phyloP scores from a whole-genome alignment of 2,113 vertebrate genomes.

The Benitochromis conjunctus region DNA sequence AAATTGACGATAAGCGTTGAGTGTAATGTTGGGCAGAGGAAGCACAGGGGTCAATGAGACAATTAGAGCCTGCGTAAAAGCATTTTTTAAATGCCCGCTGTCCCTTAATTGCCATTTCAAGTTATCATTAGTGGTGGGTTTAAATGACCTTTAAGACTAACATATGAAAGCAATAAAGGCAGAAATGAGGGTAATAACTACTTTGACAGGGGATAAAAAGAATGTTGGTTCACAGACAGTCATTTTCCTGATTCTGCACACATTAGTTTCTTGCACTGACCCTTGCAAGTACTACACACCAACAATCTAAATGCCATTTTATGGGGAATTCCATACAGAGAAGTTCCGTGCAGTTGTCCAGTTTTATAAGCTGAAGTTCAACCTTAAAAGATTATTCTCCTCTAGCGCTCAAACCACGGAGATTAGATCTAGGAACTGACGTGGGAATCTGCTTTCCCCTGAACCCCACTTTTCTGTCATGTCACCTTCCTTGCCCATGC shows the following conservation, averaged over 20 bases:
- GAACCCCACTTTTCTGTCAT: background rate
- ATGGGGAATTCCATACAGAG: background rate
- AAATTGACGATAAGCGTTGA: conserved; percentile 10
- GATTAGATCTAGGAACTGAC: background rate
- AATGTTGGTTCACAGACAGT: background rate
- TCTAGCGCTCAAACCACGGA: background rate
- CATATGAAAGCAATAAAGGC: conserved; percentile 30
- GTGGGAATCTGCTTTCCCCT: background rate
- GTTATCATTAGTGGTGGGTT: conserved; percentile 18
- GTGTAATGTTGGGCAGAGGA: background rate
- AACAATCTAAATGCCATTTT: background rate
- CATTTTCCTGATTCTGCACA: background rate
- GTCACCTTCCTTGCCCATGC: background rate
- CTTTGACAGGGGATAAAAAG: background rate
- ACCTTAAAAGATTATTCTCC: background rate
- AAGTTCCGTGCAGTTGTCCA: background rate
- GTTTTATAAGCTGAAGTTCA: background rate
- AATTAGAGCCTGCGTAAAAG: conserved; percentile 40
- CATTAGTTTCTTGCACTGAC: background rate
- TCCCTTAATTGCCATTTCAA: conserved; percentile 56
- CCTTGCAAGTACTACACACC: background rate
- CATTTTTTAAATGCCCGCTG: conserved; percentile 46
- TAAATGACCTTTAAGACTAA: conserved; percentile 23
- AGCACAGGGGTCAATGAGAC: conserved; percentile 45
- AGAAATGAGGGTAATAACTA: conserved; percentile 22